These are phyloP conservation scores for Blastobasis adustella DNA, from an alignment of 2,888 invertebrate species.

Conservation along the genomic window DNA sequence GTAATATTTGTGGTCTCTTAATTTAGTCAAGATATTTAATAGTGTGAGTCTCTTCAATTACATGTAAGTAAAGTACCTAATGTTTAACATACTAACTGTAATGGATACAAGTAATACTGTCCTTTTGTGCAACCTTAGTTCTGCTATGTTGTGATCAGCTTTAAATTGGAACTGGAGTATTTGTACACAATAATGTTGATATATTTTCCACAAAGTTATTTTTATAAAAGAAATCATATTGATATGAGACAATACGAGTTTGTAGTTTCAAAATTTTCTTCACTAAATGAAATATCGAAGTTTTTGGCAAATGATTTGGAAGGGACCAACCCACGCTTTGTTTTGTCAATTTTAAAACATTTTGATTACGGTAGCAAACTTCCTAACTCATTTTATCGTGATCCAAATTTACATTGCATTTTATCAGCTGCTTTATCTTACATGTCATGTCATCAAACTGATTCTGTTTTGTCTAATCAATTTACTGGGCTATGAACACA, in stretches of 20 bases:
- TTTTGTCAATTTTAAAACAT: constrained; percentile 28
- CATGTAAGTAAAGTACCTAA: constrained; percentile 51
- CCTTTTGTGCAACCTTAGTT: constrained; percentile 68
- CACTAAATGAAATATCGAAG: constrained; percentile 9
- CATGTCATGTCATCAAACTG: constrained; percentile 25
- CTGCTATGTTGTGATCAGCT: constrained; percentile 71
- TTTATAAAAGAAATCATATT: constrained; percentile 66
- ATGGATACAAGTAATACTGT: constrained; percentile 58
- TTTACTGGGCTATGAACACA: constrained; percentile 64
- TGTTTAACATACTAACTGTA: constrained; percentile 56
- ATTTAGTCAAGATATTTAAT: constrained; percentile 74
- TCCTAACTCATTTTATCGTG: constrained; percentile 29
- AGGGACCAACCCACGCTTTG: constrained; percentile 65
- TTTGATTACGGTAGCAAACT: constrained; percentile 35
- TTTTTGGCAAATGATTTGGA: constrained; percentile 59
- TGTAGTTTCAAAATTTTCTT: constrained; percentile 38
- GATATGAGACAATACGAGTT: constrained; percentile 67
- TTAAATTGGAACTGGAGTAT: constrained; percentile 67
- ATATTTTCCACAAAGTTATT: constrained; percentile 66
- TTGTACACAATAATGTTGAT: constrained; percentile 62
- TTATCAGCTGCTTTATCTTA: constrained; percentile 42
- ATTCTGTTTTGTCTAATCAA: constrained; percentile 41
- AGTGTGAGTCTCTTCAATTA: constrained; percentile 70
- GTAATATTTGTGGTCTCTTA: constrained; percentile 72
- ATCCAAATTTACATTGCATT: constrained; percentile 48